Base-by-base conservation (phyloP, 2,888 invertebrate genomes). In the Priocnemis perturbator region DNA sequence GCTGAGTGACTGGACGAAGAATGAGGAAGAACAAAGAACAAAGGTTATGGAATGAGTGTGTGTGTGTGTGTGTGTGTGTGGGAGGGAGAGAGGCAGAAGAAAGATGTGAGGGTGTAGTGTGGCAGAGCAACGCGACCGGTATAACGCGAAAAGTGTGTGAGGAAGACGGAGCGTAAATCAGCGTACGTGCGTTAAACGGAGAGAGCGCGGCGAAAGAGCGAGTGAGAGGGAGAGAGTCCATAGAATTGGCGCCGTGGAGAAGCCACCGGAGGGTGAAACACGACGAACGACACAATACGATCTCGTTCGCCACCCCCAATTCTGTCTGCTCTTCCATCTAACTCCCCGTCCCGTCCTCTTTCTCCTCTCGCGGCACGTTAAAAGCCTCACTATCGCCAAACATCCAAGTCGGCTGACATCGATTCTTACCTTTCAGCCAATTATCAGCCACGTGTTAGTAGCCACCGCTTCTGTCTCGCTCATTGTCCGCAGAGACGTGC, bases 371-470 rank as follows among this genome's bases (percentile, higher is more conserved):
- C 47, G 4, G 47, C 11, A 19, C 14, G 19, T 50, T 50, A 50
- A 50, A 19, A 50, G 5, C 50, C 50, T 50, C 50, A 37, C 37
- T 37, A 11, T 11, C 4, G 14, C 37, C 37, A 11, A 37, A 11
- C 37, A 37, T 3, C 37, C 37, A 11, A 37, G 37, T 37, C 37
- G 37, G 64, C 45, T 65, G 74, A 71, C 76, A 76, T 74, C 74
- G 76, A 74, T 71, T 65, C 74, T 69, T 76, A 71, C 70, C 61
- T 65, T 60, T 58, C 65, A 62, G 55, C 64, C 75, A 76, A 74
- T 76, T 69, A 75, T 69, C 67, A 56, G 26, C 37, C 37, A 37
- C 37, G 37, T 37, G 37, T 37, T 37, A 37, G 37, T 37, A 37
- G 37, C 11, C 1, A 37, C 37, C 37, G 37, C 37, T 37, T 37